Percentiles rank a stretch among this genome's conserved stretches.
These are phyloP conservation scores for Platalea minor DNA, from an alignment of 2,797 vertebrate species.

Conservation along the genomic window DNA sequence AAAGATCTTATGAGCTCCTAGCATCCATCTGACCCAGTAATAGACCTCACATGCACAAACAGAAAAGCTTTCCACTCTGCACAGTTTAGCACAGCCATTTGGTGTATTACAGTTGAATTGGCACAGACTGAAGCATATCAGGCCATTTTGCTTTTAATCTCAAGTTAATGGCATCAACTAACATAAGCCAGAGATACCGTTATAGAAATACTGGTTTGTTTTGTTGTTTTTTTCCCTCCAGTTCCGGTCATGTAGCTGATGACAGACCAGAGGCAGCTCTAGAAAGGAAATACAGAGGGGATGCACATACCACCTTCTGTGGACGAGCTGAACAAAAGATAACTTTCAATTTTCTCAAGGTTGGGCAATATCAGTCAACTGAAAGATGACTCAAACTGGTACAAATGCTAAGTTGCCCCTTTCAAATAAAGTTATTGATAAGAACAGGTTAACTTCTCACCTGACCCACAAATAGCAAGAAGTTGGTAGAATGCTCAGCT, in stretches of 20 bases:
- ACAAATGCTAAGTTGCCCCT: not conserved
- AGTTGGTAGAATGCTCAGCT: not conserved
- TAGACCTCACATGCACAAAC: not conserved
- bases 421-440: not conserved
- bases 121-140: not conserved
- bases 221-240: fast-evolving
- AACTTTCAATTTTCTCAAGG: not conserved
- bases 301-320: not conserved
- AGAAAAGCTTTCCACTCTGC: not conserved
- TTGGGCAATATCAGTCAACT: not conserved
- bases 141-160: not conserved
- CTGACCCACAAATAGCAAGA: not conserved
- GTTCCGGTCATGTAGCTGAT: not conserved
- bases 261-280: not conserved
- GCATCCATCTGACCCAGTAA: not conserved
- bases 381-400: not conserved
- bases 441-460: not conserved
- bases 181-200: not conserved
- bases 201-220: not conserved
- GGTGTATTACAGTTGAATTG: not conserved
- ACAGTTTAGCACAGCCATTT: not conserved
- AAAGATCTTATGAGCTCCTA: not conserved
- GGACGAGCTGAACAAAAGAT: not conserved
- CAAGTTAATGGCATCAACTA: not conserved
- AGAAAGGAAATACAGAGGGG: not conserved